Evolutionary conservation across 1,140 invertebrate genomes (phyloP), one percentile per base, ranked within the genome.

Genomic region (Cherax destructor): DNA sequence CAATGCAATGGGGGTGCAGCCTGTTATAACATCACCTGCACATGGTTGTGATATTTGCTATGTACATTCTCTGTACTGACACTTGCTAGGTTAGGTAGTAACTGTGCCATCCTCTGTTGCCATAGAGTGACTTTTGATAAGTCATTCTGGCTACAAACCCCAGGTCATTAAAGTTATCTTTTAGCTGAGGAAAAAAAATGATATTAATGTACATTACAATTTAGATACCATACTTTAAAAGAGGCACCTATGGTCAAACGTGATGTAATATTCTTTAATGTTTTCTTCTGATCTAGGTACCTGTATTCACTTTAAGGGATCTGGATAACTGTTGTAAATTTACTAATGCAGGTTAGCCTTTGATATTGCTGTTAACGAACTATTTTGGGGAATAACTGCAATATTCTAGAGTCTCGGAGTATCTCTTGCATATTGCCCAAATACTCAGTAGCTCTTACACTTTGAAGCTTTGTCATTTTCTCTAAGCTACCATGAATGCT

Each of bases 41-140:
- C 89, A 78, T 91, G 89, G 89, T 91, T 91, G 89, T 91, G 89
- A 91, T 91, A 91, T 91, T 91, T 91, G 89, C 74, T 91, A 69
- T 79, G 83, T 91, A 85, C 83, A 47, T 91, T 91, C 89, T 81
- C 65, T 88, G 87, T 88, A 88, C 79, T 83, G 61, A 91, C 89
- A 91, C 89, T 91, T 69, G 61, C 76, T 91, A 91, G 89, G 89
- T 91, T 91, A 91, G 89, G 77, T 91, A 91, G 89, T 91, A 91
- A 91, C 89, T 91, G 89, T 85, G 89, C 89, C 89, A 91, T 91
- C 89, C 89, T 91, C 72, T 85, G 89, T 91, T 86, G 89, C 89
- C 89, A 91, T 86, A 59, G 83, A 79, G 65, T 91, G 89, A 91
- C 89, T 91, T 79, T 91, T 86, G 72, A 88, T 50, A 72, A 65